Percentiles rank a stretch among this genome's conserved stretches.
These are phyloP conservation scores for Notarius lentiginosus DNA, from an alignment of 2,113 vertebrate genomes.

Conservation along the genomic window DNA sequence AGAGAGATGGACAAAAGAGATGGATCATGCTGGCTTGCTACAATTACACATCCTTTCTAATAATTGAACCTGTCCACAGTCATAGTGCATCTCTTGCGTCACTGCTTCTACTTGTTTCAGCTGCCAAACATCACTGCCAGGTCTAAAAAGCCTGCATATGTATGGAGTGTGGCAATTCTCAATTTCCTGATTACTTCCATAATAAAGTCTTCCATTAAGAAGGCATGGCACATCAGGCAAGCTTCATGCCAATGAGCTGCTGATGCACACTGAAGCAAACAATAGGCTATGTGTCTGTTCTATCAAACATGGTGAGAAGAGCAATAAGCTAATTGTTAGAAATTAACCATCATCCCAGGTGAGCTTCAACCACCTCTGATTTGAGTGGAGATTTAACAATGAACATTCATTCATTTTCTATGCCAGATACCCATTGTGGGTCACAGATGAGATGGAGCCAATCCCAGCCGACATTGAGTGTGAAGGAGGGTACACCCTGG, in stretches of 20 bases:
- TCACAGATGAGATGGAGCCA: too few relatives aligned
- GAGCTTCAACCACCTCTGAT: neutral
- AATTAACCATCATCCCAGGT: neutral
- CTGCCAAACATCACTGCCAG: neutral
- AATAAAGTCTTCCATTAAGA: neutral
- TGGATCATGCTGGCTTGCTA: neutral
- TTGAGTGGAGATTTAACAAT: neutral
- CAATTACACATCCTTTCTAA: neutral
- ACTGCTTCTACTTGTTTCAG: neutral
- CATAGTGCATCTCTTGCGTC: neutral
- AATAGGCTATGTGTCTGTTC: neutral
- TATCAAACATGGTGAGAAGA: neutral
- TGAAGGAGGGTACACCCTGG: too few relatives aligned
- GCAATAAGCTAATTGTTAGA: neutral
- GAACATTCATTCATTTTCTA: neutral
- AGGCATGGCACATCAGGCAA: neutral
- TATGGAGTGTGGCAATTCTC: neutral
- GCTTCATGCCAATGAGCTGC: neutral
- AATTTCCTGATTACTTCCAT: neutral
- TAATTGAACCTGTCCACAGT: neutral
- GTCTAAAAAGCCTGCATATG: neutral
- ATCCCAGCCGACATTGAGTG: too few relatives aligned
- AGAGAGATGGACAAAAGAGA: neutral
- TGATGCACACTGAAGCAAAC: neutral
- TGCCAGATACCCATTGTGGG: too few relatives aligned